Conservation (phyloP, 2,888 invertebrate genomes). For the Diarsia rubi region DNA sequence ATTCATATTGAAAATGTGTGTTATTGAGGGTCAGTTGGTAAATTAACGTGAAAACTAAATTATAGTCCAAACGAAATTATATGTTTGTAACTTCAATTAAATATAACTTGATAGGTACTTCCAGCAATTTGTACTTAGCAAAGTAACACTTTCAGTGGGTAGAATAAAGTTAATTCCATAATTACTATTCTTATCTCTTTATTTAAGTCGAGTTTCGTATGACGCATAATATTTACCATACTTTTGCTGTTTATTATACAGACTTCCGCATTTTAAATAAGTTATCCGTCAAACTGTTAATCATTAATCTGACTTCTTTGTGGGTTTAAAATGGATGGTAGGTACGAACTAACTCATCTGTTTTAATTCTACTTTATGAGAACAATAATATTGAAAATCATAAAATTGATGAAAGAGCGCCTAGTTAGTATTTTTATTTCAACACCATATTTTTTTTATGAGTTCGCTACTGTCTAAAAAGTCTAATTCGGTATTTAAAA, state of each 20-base stretch:
- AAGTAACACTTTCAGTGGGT: not conserved
- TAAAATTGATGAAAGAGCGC: not conserved
- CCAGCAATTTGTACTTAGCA: slow-evolving; percentile 1
- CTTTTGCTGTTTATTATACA: no score
- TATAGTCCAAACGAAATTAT: slow-evolving; percentile 3
- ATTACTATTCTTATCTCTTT: not conserved
- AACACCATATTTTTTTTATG: not conserved
- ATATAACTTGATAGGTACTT: not conserved
- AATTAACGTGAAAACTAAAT: slow-evolving; percentile 22
- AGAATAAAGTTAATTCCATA: not conserved
- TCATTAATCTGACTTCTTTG: slow-evolving; percentile 21
- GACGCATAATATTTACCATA: not conserved
- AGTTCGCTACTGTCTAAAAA: not conserved
- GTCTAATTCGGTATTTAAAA: not conserved
- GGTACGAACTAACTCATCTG: slow-evolving; percentile 1
- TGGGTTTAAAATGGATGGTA: slow-evolving; percentile 42
- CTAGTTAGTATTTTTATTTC: no score
- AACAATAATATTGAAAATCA: slow-evolving; percentile 32
- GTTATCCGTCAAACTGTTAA: slow-evolving; percentile 48
- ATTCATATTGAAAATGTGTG: not conserved
- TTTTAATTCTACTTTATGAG: slow-evolving; percentile 29
- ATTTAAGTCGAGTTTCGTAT: not conserved
- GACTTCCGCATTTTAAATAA: slow-evolving; percentile 9
- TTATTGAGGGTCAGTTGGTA: not conserved
- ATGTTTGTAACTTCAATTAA: slow-evolving; percentile 1